Evolutionary conservation across 2,113 vertebrate genomes (phyloP).

Genomic region (Corynorhinus townsendii): DNA sequence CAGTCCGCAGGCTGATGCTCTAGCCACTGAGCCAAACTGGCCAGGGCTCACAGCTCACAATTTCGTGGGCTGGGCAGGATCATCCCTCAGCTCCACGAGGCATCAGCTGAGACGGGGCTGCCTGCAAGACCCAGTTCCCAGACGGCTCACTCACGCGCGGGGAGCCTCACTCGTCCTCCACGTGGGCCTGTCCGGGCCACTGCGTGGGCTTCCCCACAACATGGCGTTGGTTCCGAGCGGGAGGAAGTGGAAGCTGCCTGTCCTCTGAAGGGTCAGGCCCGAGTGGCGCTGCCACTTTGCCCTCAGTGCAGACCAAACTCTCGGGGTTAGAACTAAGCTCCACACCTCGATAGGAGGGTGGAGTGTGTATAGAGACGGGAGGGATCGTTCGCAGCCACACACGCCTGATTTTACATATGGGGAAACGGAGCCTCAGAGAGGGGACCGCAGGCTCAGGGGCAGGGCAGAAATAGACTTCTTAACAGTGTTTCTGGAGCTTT

Average conservation of each 20-base stretch:
- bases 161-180: fast-evolving
- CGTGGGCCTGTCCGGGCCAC: neutral
- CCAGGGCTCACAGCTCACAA: neutral
- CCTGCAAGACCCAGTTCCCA: fast-evolving
- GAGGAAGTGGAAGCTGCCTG: neutral
- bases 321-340: neutral
- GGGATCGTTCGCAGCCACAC: neutral
- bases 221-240: fast-evolving
- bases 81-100: too few relatives aligned
- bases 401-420: neutral
- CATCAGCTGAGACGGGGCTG: neutral
- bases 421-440: neutral
- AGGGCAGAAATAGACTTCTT: neutral
- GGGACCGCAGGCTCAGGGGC: neutral
- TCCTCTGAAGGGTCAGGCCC: neutral
- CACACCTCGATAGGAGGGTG: neutral
- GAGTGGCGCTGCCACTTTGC: too few relatives aligned
- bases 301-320: neutral
- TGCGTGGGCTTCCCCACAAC: neutral
- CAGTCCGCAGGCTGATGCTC: too few relatives aligned
- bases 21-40: too few relatives aligned
- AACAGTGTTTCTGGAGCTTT: neutral
- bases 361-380: neutral
- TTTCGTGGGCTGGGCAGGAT: too few relatives aligned
- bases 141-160: neutral